phyloP scores from a whole-genome alignment of 2,797 vertebrate species.

The Xenops minutus region DNA sequence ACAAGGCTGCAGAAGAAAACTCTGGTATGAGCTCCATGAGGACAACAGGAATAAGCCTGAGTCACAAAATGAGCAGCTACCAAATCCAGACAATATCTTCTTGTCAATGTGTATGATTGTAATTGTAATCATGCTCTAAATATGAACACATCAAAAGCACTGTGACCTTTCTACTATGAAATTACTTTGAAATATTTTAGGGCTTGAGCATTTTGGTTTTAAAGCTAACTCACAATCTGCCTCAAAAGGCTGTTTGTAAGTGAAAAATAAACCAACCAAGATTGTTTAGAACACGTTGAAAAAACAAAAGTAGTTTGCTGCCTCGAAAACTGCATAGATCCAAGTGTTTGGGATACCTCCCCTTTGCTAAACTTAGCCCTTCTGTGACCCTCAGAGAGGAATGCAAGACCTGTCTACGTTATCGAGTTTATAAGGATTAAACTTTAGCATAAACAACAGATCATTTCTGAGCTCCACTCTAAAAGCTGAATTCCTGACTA shows the following conservation, averaged over 20 bases:
- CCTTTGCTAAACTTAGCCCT: slow-evolving; percentile 49
- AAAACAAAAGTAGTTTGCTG: not conserved
- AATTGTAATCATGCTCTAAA: slow-evolving; percentile 36
- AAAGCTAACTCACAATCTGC: not conserved
- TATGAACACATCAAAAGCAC: slow-evolving; percentile 37
- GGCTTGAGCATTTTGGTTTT: slow-evolving; percentile 14
- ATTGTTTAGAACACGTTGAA: not conserved
- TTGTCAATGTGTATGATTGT: slow-evolving; percentile 23
- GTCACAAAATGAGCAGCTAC: slow-evolving; percentile 55
- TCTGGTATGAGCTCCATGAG: not conserved
- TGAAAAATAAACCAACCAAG: not conserved
- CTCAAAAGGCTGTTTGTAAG: not conserved
- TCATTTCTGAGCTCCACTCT: slow-evolving; percentile 34
- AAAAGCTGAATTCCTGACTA: slow-evolving; percentile 38
- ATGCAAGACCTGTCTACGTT: slow-evolving; percentile 51
- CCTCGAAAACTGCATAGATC: not conserved
- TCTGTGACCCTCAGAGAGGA: slow-evolving; percentile 40
- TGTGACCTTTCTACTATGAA: slow-evolving; percentile 26
- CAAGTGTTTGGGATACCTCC: slow-evolving; percentile 6
- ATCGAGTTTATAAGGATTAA: slow-evolving; percentile 61
- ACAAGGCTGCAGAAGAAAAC: not conserved
- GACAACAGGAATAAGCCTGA: slow-evolving; percentile 32
- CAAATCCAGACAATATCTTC: slow-evolving; percentile 38
- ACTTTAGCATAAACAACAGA: slow-evolving; percentile 50
- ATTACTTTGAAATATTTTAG: slow-evolving; percentile 33